These are phyloP conservation scores for Lordiphosa collinella DNA, from an alignment of 1,140 invertebrate species.

Conservation along the genomic window DNA sequence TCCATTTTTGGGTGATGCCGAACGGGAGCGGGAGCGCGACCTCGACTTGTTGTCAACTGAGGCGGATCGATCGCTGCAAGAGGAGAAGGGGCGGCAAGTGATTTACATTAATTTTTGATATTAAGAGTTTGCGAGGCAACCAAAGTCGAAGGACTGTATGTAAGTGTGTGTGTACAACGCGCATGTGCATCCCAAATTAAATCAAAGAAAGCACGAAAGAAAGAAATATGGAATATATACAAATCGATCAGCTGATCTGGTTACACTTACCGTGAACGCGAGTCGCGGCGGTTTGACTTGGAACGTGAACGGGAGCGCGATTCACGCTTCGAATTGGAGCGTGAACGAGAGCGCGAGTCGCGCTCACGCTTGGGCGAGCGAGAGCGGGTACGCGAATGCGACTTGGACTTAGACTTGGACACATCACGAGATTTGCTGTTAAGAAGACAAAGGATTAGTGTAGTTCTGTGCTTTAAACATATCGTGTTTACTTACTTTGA, in stretches of 20 bases:
- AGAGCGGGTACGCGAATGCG: constrained; percentile 81
- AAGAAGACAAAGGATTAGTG: constrained; percentile 8
- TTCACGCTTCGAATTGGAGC: constrained; percentile 77
- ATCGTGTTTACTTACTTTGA: constrained; percentile 65
- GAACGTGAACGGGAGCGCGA: constrained; percentile 78
- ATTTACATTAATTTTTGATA: constrained; percentile 21
- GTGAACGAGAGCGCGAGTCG: constrained; percentile 76
- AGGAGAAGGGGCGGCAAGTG: neutral
- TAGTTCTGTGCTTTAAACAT: too few species aligned
- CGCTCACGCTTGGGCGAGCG: constrained; percentile 75
- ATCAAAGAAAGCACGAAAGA: constrained; percentile 67
- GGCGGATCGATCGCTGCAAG: constrained; percentile 80
- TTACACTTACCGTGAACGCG: constrained; percentile 77
- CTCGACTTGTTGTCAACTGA: constrained; percentile 79
- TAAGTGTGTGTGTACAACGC: constrained; percentile 13
- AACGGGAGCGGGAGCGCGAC: constrained; percentile 77
- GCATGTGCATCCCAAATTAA: constrained; percentile 59
- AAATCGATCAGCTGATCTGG: neutral
- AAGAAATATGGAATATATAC: constrained; percentile 21
- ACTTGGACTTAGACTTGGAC: constrained; percentile 81
- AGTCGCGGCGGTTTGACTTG: constrained; percentile 79
- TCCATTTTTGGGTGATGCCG: constrained; percentile 80
- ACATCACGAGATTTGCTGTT: constrained; percentile 77
- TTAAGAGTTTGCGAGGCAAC: constrained; percentile 34
- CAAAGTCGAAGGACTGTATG: constrained; percentile 45